Evolutionary conservation across 2,113 vertebrate species (phyloP), one percentile per base, ranked within the genome.

Genomic region (Indicator maculatus): DNA sequence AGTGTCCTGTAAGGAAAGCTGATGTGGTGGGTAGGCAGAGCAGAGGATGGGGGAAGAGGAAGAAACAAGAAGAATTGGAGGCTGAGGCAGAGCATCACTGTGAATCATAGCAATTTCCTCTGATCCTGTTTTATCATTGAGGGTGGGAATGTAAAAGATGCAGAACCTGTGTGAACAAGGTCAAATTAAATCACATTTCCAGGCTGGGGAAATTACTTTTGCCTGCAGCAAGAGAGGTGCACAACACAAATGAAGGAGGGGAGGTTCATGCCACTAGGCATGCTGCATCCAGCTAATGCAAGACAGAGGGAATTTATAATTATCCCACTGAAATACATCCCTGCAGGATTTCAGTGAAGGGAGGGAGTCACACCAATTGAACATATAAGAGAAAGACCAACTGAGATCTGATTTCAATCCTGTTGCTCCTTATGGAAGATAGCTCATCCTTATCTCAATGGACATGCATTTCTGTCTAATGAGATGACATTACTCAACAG

Each of bases 181-280:
- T 96, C 97, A 97, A 97, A 97, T 97, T 96, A 97, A 97, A 97
- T 97, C 96, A 96, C 95, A 94, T 97, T 97, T 97, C 94, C 87
- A 96, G 87, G 92, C 97, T 96, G 94, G 96, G 93, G 93, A 96
- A 97, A 97, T 97, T 97, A 96, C 95, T 97, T 97, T 97, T 96
- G 96, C 97, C 97, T 97, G 91, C 86, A 97, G 96, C 95, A 94
- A 96, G 63, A 95, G 90, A 96, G 90, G 93, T 95, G 65, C 92
- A 94, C 75, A 81, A 89, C 92, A 89, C 33, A 67, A 97, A 93
- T 89, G 94, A 96, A 94, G 89, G 61, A 93, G 72, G 66, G 80
- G 83, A 94, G 73, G 66, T 77, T 96, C 86, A 71, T 76, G 93
- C 89, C 96, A 96, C 88, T 86, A 88, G 94, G 91, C 96, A 93